A percentile compares a stretch with the other conserved stretches of the same genome.
phyloP scores from a whole-genome alignment of 2,797 vertebrate genomes.

The Heterohyrax brucei region DNA sequence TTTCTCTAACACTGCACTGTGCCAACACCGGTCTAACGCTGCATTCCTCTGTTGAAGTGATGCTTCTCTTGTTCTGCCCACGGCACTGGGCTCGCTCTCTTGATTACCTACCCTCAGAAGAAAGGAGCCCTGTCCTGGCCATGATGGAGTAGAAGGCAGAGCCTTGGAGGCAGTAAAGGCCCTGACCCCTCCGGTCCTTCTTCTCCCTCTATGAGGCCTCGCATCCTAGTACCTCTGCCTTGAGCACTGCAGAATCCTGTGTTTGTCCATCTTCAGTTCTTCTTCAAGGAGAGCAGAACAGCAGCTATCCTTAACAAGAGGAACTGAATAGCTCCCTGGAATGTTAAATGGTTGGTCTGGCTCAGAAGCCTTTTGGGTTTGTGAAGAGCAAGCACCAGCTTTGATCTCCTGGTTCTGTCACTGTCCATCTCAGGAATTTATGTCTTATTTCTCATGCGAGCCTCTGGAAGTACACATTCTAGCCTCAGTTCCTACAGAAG shows the following conservation, averaged over 20 bases:
- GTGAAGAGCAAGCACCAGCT: not conserved
- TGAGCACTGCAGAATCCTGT: not conserved
- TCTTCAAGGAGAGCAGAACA: not conserved
- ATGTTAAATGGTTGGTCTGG: not conserved
- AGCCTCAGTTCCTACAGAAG: conserved; percentile 12
- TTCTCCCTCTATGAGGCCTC: not conserved
- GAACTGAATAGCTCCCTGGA: not conserved
- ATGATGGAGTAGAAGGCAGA: not conserved
- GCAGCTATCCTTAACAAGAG: not conserved
- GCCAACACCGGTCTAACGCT: not conserved
- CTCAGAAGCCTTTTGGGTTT: not conserved
- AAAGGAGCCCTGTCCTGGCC: not conserved
- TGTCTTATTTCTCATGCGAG: not conserved
- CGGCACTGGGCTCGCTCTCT: not conserved
- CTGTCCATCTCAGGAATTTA: not conserved
- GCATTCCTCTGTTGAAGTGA: not conserved
- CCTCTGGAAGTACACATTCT: conserved; percentile 2
- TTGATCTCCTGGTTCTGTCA: not conserved
- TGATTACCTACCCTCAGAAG: not conserved
- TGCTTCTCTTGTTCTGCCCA: not conserved
- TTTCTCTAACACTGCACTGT: not conserved
- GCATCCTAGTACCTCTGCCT: not conserved
- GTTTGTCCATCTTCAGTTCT: not conserved
- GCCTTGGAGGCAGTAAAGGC: not conserved
- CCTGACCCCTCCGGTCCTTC: not conserved